These are phyloP conservation scores for Chrysochloris asiatica DNA, from an alignment of 2,113 vertebrate genomes.

Conservation along the genomic window DNA sequence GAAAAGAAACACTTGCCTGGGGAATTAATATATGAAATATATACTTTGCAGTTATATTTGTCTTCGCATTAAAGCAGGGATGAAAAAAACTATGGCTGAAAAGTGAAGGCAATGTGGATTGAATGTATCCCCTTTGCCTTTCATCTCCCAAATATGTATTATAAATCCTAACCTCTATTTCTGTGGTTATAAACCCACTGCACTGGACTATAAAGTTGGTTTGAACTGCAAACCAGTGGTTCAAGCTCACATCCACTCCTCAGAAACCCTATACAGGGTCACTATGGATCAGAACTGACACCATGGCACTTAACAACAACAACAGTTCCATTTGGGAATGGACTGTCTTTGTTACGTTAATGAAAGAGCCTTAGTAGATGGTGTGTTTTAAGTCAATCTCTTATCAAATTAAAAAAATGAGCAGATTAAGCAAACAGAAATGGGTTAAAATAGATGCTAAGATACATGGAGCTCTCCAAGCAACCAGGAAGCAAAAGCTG, in stretches of 20 bases:
- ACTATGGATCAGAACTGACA: too few species aligned
- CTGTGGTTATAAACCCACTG: background rate
- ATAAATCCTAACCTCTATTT: background rate
- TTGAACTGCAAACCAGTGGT: too few species aligned
- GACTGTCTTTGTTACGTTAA: background rate
- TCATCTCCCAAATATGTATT: background rate
- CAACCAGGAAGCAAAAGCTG: background rate
- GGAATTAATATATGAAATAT: constrained; percentile 21
- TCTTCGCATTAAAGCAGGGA: constrained; percentile 50
- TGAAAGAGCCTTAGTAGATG: background rate
- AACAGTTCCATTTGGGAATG: background rate
- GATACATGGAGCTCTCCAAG: background rate
- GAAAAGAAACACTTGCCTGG: constrained; percentile 29
- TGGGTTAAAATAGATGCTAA: background rate
- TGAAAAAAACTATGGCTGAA: constrained; percentile 16
- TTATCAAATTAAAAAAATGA: background rate
- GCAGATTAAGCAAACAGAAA: background rate
- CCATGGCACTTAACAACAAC: too few species aligned
- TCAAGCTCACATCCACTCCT: too few species aligned
- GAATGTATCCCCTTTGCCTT: background rate
- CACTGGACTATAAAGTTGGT: too few species aligned
- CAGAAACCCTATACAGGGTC: too few species aligned
- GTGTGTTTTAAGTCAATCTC: background rate
- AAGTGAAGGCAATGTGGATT: constrained; percentile 66
- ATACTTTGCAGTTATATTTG: constrained; percentile 8